Base-by-base conservation (phyloP, 1,140 invertebrate genomes). In the Drosophila auraria region DNA sequence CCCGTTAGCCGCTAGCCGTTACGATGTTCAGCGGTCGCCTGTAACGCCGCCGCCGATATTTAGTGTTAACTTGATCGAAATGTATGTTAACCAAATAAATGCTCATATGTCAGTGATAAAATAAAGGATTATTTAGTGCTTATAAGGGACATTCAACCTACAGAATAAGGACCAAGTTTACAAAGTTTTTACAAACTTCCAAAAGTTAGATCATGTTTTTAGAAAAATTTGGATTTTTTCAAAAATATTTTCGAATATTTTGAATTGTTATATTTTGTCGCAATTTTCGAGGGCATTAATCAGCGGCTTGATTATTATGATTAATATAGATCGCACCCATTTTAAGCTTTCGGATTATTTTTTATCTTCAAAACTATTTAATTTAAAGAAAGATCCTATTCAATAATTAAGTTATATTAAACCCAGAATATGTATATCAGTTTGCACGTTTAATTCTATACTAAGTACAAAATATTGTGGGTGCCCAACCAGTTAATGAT, bases 1-100 rank as follows among this genome's bases (percentile, higher is more conserved):
- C 38, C 59, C 66, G 66, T 45, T 66, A 73, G 49, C 56, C 60
- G 62, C 45, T 62, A 73, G 45, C 60, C 56, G 62, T 50, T 68
- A 68, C 77, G 64, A 77, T 73, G 71, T 14, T 17, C 14, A 44
- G 30, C n/a, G 17, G 25, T 54, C 61, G 53, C 15, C 47, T 30
- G 27, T 42, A 73, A 53, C 45, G 38, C 82, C 83, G 78, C 73
- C 82, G 82, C 83, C 64, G 60, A 64, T 51, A 51, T 14, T 17
- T 36, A n/a, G 15, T 40, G 38, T 38, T 50, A 47, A 42, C 14
- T 17, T 17, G 30, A 73, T 73, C 30, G 20, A 53, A 40, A 68
- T 72, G 80, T 82, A 76, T 72, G 83, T 82, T 63, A 38, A 59
- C 38, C 33, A 69, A 65, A 64, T 54, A 15, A 27, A 9, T 5